phyloP scores from a whole-genome alignment of 2,113 vertebrate species.

The Dicrurus megarhynchus region DNA sequence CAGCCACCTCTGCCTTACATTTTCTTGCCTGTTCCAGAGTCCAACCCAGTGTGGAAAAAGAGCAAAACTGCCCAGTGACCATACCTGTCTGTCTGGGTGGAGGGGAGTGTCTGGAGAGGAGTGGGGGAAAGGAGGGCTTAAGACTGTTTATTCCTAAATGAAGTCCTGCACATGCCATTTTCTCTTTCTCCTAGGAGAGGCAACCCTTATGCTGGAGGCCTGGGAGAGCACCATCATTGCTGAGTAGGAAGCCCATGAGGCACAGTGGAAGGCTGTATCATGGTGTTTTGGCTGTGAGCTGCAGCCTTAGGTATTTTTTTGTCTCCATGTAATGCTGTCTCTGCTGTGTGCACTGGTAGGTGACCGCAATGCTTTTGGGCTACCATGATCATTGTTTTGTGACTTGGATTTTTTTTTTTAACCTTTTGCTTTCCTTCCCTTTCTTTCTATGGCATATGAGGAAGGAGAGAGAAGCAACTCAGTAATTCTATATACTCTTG shows the following conservation, averaged over 20 bases:
- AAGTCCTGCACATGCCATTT: not conserved
- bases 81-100: not conserved
- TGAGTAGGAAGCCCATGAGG: not conserved
- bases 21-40: not conserved
- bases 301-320: not conserved
- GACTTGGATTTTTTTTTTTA: not conserved
- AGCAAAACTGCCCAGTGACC: not conserved
- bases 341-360: not conserved
- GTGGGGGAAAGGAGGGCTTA: not conserved
- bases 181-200: not conserved
- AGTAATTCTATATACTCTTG: not conserved
- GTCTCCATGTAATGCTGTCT: accelerated
- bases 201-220: not conserved
- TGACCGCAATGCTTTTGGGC: not conserved
- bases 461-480: not conserved
- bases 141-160: not conserved
- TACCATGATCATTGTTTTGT: not conserved
- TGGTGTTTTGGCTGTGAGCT: not conserved
- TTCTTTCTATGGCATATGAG: not conserved
- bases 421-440: not conserved
- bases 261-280: not conserved
- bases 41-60: not conserved
- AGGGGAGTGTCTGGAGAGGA: not conserved
- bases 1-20: not conserved
- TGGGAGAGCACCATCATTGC: not conserved